Evolutionary conservation across 1,140 invertebrate species (phyloP), one percentile per base, ranked within the genome.

Genomic region (Drosophila bocki): DNA sequence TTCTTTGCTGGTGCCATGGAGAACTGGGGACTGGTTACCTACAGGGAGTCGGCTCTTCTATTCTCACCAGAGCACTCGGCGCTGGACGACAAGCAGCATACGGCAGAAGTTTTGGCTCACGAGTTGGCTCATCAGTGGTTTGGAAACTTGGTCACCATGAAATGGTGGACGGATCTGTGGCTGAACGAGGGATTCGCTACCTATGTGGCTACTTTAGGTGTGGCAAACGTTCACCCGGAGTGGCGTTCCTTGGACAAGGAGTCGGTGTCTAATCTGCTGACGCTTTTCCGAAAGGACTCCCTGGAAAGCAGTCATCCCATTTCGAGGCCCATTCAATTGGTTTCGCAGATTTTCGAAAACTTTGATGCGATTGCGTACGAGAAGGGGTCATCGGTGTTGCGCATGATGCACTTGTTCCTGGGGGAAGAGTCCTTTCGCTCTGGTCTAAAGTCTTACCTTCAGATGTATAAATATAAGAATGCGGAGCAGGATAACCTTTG

Each of bases 281-380:
- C 90, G 2, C 94, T 95, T 4, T 93, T 95, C 44, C 90, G 81
- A 0, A 84, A 95, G 29, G 95, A 95, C 80, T 86, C 94, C 0
- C 81, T 95, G 41, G 93, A 94, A 56, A 94, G 93, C 4, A 95
- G 94, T 5, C 94, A 95, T 84, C 95, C 95, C 9, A 94, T 96
- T 5, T 95, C 95, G 1, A 94, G 95, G 6, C 91, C 94, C 3
- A 94, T 95, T 8, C 93, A 93, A 33, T 80, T 94, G 75, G 96
- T 96, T 0, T 95, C 95, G 80, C 95, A 98, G 92, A 97, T 98
- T 22, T 94, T 94, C 13, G 95, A 98, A 92, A 97, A 98, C 42
- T 98, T 98, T 93, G 98, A 99, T 91, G 93, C 94, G 2, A 98
- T 98, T 72, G 97, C 97, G 0, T 99, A 98, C 92, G 94, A 94